Conservation (phyloP, 1,140 invertebrate species). For the Drosophila sulfurigaster region DNA sequence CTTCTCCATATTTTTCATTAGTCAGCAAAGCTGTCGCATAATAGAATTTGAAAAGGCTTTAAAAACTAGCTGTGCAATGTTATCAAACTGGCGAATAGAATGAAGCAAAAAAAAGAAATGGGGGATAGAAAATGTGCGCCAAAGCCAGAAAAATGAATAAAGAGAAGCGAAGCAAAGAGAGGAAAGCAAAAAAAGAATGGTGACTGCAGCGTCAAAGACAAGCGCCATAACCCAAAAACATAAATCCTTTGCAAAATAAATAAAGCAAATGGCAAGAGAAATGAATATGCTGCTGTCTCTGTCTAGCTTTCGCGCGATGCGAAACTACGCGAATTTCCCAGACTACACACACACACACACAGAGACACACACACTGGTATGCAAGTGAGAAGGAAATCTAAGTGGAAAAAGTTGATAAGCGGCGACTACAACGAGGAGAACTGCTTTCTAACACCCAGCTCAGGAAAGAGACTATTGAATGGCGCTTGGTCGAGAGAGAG, state of each 20-base stretch:
- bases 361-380: slow-evolving; percentile 1
- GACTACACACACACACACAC: slow-evolving; percentile 14
- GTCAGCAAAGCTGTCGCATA: slow-evolving; percentile 55
- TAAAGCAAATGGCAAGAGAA: slow-evolving; percentile 62
- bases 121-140: not conserved
- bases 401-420: slow-evolving; percentile 73
- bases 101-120: slow-evolving; percentile 7
- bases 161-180: not conserved
- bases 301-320: not conserved
- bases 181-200: slow-evolving; percentile 16
- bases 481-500: slow-evolving; percentile 1
- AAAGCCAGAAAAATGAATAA: slow-evolving; percentile 27
- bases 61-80: slow-evolving; percentile 46
- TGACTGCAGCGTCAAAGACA: slow-evolving; percentile 57
- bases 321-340: slow-evolving; percentile 25
- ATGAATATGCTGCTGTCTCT: slow-evolving; percentile 57
- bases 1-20: slow-evolving; percentile 56
- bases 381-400: slow-evolving; percentile 39
- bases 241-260: slow-evolving; percentile 77
- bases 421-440: slow-evolving; percentile 37
- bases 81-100: slow-evolving; percentile 47
- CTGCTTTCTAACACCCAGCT: slow-evolving; percentile 54
- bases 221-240: slow-evolving; percentile 75
- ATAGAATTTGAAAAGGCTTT: slow-evolving; percentile 71
- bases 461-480: slow-evolving; percentile 38